Evolutionary conservation across 2,888 invertebrate species (phyloP), one percentile per base, ranked within the genome.

Genomic region (Chalcosyrphus nemorum): DNA sequence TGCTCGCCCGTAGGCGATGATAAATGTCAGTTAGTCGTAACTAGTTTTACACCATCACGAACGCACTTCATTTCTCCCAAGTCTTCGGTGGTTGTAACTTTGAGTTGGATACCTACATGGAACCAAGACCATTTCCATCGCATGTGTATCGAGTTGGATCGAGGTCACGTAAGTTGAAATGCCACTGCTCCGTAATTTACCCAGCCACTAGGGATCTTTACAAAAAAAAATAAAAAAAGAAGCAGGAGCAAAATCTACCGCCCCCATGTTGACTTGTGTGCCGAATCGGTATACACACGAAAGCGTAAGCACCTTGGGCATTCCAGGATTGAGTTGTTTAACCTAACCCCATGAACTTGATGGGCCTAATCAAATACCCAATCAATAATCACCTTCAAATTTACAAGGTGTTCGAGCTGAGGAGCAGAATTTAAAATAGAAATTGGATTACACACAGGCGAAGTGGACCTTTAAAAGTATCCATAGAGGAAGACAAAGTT

Each of bases 1-100:
- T 32, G 52, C 32, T 61, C n/a, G 43, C 52, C 78, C 72, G 47
- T 72, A 78, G 82, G 78, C 71, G 72, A 68, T 78, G 82, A 82
- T 82, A 59, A 82, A 82, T 72, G 82, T 82, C 72, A 82, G 82
- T 78, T 82, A 72, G 72, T 72, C 65, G 77, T 82, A 82, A 82
- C 82, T 82, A 77, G 72, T 72, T 66, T 50, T 71, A 72, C 68
- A 78, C 61, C 72, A 71, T 72, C 82, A 82, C 82, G 78, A 54
- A 78, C 71, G 56, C 78, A 72, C 66, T 78, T 68, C 66, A 72
- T 76, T 81, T 71, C 70, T 71, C 50, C 54, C 63, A 81, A 75
- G 57, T 75, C 68, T 52, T 75, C 41, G n/a, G 29, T 70, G 50
- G 24, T 72, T 54, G 54, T 47, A 43, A 43, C 32, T 24, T 4